Conservation (phyloP, 2,113 vertebrate species). For the Dunckerocampus dactyliophorus region DNA sequence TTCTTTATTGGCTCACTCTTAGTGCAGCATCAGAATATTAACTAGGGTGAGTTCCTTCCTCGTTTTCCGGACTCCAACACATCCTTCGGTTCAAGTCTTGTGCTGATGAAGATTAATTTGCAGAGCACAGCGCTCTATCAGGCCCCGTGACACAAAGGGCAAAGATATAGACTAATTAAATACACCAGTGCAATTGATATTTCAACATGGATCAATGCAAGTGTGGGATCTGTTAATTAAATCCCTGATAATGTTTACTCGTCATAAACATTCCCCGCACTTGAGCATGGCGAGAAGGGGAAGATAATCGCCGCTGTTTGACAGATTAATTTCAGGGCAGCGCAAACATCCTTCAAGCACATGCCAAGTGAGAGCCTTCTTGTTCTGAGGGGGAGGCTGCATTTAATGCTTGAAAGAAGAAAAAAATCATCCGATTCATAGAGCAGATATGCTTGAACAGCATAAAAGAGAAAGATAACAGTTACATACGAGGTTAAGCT, state of each 20-base stretch:
- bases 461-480: conserved; percentile 16
- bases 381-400: conserved; percentile 1
- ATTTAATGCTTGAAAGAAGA: conserved; percentile 18
- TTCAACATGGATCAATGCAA: conserved; percentile 66
- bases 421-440: conserved; percentile 12
- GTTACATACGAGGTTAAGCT: neutral
- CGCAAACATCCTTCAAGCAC: conserved; percentile 30
- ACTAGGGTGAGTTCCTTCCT: conserved; percentile 19
- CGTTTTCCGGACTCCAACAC: conserved; percentile 52
- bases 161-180: conserved; percentile 72
- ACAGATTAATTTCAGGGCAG: conserved; percentile 57
- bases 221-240: conserved; percentile 67
- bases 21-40: conserved; percentile 20
- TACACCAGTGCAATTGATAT: conserved; percentile 64
- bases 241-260: conserved; percentile 72
- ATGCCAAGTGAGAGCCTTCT: neutral
- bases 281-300: conserved; percentile 51
- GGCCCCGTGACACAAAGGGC: conserved; percentile 63
- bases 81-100: conserved; percentile 64
- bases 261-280: conserved; percentile 67
- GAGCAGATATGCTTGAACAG: neutral
- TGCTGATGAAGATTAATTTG: conserved; percentile 71
- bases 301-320: conserved; percentile 58
- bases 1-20: too few relatives aligned
- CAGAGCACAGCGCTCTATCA: conserved; percentile 56